Percentiles rank a stretch among this genome's conserved stretches.
Conservation (phyloP, 2,797 vertebrate genomes). For the Tarsius wallacei region DNA sequence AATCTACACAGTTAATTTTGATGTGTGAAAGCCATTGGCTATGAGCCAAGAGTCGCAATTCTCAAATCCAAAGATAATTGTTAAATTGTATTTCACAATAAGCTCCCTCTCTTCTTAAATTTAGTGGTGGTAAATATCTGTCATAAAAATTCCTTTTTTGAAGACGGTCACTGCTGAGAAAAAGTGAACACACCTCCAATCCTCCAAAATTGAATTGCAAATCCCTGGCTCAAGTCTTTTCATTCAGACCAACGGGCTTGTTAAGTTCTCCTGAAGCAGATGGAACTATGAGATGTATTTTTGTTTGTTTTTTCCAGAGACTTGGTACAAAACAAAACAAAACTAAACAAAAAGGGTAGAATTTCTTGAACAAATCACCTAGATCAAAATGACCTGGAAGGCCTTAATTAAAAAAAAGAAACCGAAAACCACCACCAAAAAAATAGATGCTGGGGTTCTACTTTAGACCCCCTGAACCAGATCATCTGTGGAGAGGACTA, state of each 20-base stretch:
- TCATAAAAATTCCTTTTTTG: neutral
- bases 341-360: neutral
- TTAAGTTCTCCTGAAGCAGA: neutral
- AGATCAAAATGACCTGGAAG: neutral
- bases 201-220: neutral
- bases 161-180: neutral
- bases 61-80: neutral
- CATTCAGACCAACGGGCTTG: neutral
- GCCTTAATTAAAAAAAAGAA: neutral
- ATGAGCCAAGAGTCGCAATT: neutral
- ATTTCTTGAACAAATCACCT: neutral
- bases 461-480: neutral
- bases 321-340: neutral
- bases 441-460: neutral
- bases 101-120: neutral
- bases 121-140: neutral
- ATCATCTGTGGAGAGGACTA: neutral
- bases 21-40: neutral
- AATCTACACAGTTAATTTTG: neutral
- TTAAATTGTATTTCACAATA: neutral
- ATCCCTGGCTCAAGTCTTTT: neutral
- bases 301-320: neutral
- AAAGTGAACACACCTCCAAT: neutral
- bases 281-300: neutral
- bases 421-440: neutral